Conservation (phyloP, 2,113 vertebrate species). For the Hucho hucho region DNA sequence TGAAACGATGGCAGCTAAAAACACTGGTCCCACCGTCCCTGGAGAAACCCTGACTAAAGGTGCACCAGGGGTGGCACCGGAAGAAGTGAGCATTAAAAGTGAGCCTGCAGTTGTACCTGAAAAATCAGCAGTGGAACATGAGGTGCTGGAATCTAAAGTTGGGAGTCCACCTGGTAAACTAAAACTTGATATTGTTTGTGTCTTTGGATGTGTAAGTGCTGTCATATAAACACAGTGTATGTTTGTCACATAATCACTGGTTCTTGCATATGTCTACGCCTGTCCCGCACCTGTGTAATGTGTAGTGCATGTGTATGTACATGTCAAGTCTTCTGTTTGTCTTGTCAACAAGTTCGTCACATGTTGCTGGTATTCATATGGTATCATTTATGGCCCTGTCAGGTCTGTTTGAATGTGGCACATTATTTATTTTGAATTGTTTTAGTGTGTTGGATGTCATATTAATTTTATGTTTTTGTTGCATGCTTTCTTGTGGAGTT, state of each 20-base stretch:
- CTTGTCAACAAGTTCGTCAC: not conserved
- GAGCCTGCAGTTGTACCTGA: constrained; percentile 26
- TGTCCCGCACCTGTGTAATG: not conserved
- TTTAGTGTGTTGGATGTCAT: not conserved
- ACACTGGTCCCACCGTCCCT: not conserved
- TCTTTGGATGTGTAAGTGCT: not conserved
- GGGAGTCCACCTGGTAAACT: constrained; percentile 46
- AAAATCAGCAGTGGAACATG: constrained; percentile 14
- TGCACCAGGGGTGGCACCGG: constrained; percentile 8
- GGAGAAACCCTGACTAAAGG: constrained; percentile 14
- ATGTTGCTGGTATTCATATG: not conserved
- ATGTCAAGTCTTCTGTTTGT: constrained; percentile 6
- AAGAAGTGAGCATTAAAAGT: constrained; percentile 35
- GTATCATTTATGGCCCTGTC: not conserved
- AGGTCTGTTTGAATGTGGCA: not conserved
- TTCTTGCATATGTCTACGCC: not conserved
- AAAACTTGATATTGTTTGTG: constrained; percentile 17
- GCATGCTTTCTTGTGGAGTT: no score
- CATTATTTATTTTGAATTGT: not conserved
- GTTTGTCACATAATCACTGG: constrained; percentile 4
- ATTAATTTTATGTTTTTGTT: not conserved
- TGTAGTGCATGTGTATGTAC: constrained; percentile 7
- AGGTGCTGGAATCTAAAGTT: constrained; percentile 19
- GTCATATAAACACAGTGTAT: constrained; percentile 27
- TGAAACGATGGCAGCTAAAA: constrained; percentile 23